phyloP scores from a whole-genome alignment of 1,140 invertebrate species.

The Macrosteles quadrilineatus region DNA sequence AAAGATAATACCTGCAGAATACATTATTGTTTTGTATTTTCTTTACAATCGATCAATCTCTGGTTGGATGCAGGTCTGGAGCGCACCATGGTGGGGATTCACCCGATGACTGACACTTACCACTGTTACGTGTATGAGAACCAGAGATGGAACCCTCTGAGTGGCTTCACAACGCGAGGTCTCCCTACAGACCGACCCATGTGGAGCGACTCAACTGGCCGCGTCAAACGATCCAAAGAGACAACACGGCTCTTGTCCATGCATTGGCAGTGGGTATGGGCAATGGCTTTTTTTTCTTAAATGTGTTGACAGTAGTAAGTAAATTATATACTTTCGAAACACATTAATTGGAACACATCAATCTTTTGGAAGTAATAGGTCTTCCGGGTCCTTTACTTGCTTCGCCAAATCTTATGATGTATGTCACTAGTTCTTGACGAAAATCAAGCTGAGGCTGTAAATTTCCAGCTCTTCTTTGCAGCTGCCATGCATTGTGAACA shows the following conservation, averaged over 20 bases:
- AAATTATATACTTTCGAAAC: not conserved
- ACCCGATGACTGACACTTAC: constrained; percentile 79
- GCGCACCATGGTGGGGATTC: constrained; percentile 66
- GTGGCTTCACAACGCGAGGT: constrained; percentile 81
- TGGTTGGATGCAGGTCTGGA: constrained; percentile 62
- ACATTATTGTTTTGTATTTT: too few species aligned
- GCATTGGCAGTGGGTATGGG: constrained; percentile 84
- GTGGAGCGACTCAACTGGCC: constrained; percentile 87
- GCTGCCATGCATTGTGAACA: too few species aligned
- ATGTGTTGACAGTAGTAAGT: not conserved
- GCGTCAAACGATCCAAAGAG: constrained; percentile 78
- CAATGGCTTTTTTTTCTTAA: constrained; percentile 3
- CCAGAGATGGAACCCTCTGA: constrained; percentile 90
- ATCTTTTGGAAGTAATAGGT: too few species aligned
- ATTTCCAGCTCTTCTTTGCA: too few species aligned
- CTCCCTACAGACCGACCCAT: constrained; percentile 85
- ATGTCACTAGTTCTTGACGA: too few species aligned
- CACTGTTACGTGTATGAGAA: constrained; percentile 90
- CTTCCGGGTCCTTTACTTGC: too few species aligned
- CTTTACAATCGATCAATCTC: too few species aligned
- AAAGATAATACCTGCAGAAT: too few species aligned
- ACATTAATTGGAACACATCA: not conserved
- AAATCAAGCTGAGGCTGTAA: too few species aligned
- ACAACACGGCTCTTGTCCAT: constrained; percentile 80
- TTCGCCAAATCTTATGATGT: too few species aligned